phyloP scores from a whole-genome alignment of 2,888 invertebrate species.

The Amphipoea oculea region DNA sequence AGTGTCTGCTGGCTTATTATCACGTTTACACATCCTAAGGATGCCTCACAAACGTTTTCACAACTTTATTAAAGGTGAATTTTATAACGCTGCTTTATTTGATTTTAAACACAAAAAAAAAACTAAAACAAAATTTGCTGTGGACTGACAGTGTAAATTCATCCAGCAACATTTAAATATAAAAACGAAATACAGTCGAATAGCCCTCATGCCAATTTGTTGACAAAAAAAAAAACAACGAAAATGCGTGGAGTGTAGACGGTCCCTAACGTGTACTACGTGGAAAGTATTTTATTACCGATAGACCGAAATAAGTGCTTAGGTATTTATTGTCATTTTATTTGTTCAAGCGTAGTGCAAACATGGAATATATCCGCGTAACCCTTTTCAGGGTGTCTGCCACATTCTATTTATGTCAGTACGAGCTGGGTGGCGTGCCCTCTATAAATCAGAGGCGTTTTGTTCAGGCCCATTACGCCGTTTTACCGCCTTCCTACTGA shows the following conservation, averaged over 20 bases:
- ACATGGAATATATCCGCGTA: slow-evolving; percentile 79
- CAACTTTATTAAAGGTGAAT: slow-evolving; percentile 12
- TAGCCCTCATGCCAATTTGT: slow-evolving; percentile 32
- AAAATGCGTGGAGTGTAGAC: slow-evolving; percentile 44
- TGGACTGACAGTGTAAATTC: slow-evolving; percentile 20
- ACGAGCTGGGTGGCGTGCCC: slow-evolving; percentile 82
- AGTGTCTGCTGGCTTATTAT: slow-evolving; percentile 62
- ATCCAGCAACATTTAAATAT: slow-evolving; percentile 32
- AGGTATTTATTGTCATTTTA: slow-evolving; percentile 72
- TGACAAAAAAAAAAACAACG: slow-evolving; percentile 29
- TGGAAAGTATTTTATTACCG: slow-evolving; percentile 61
- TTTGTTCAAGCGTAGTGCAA: slow-evolving; percentile 76
- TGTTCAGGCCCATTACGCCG: slow-evolving; percentile 87
- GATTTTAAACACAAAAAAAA: slow-evolving; percentile 14
- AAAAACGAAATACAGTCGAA: slow-evolving; percentile 27
- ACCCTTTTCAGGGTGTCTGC: slow-evolving; percentile 85
- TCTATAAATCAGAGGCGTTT: slow-evolving; percentile 87
- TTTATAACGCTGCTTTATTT: slow-evolving; percentile 11
- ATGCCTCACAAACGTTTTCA: slow-evolving; percentile 36
- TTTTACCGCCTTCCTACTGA: slow-evolving; percentile 88
- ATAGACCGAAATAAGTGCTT: slow-evolving; percentile 67
- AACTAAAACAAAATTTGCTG: slow-evolving; percentile 17
- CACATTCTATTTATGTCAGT: slow-evolving; percentile 86
- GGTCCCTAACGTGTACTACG: slow-evolving; percentile 51
- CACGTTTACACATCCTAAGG: slow-evolving; percentile 43